Evolutionary conservation across 2,888 invertebrate species (phyloP).

Genomic region (Tetrapedia diversipes): DNA sequence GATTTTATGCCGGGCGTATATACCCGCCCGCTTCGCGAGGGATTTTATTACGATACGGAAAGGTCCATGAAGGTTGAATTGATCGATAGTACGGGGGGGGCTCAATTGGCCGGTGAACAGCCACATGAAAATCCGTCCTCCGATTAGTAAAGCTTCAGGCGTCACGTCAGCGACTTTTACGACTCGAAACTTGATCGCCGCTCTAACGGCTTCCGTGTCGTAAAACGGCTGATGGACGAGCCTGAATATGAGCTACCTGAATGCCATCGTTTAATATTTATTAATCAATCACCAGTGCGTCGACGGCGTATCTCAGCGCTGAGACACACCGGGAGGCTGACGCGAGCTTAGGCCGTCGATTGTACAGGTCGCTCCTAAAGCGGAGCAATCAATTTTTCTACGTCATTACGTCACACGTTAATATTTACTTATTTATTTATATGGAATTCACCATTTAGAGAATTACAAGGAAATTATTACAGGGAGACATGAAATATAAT

Average conservation of each 20-base stretch:
- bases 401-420: too few species aligned
- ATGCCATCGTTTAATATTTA: constrained; percentile 54
- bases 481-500: too few species aligned
- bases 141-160: constrained; percentile 46
- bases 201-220: constrained; percentile 51
- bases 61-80: not conserved
- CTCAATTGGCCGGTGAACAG: not conserved
- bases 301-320: constrained; percentile 15
- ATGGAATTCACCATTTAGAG: too few species aligned
- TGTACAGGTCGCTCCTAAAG: not conserved
- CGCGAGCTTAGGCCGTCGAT: not conserved
- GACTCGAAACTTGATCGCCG: constrained; percentile 50
- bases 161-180: constrained; percentile 48
- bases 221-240: constrained; percentile 55
- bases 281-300: constrained; percentile 45
- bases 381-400: too few species aligned
- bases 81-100: not conserved
- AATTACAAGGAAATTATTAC: too few species aligned
- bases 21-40: too few species aligned
- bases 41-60: too few species aligned
- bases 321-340: not conserved
- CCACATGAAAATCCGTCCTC: constrained; percentile 35
- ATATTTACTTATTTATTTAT: too few species aligned
- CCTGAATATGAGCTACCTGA: constrained; percentile 38
- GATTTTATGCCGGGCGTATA: too few species aligned